These are phyloP conservation scores for Chrysochloris asiatica DNA, from an alignment of 2,113 vertebrate genomes.

Conservation along the genomic window DNA sequence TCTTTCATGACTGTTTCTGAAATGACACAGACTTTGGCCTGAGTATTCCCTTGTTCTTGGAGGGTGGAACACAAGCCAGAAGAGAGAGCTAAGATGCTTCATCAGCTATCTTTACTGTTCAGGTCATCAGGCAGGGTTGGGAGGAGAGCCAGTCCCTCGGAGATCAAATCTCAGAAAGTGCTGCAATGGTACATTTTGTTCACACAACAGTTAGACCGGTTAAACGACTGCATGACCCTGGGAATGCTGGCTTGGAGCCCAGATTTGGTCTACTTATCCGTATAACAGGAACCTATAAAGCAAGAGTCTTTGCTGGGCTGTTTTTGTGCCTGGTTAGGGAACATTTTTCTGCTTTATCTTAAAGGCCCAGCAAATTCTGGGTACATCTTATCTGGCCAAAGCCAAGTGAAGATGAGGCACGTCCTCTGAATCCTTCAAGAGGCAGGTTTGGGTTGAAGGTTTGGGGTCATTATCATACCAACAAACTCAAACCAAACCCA, in stretches of 20 bases:
- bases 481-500: background rate
- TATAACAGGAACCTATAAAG: background rate
- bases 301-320: background rate
- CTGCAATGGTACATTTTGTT: constrained; percentile 48
- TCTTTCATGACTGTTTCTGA: constrained; percentile 19
- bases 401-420: background rate
- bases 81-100: background rate
- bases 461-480: background rate
- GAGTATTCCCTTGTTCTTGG: background rate
- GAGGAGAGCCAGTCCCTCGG: background rate
- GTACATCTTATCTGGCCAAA: background rate
- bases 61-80: background rate
- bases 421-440: background rate
- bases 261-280: background rate
- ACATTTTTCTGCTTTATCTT: constrained; percentile 38
- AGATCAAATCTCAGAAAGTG: constrained; percentile 55
- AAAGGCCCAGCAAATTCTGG: background rate
- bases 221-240: background rate
- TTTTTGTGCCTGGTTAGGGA: background rate
- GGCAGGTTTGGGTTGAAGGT: background rate
- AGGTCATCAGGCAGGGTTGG: background rate
- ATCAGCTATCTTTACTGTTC: background rate
- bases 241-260: constrained; percentile 1
- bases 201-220: constrained; percentile 36
- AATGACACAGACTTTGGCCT: constrained; percentile 1